Evolutionary conservation across 2,888 invertebrate genomes (phyloP).

Genomic region (Lithophane leautieri): DNA sequence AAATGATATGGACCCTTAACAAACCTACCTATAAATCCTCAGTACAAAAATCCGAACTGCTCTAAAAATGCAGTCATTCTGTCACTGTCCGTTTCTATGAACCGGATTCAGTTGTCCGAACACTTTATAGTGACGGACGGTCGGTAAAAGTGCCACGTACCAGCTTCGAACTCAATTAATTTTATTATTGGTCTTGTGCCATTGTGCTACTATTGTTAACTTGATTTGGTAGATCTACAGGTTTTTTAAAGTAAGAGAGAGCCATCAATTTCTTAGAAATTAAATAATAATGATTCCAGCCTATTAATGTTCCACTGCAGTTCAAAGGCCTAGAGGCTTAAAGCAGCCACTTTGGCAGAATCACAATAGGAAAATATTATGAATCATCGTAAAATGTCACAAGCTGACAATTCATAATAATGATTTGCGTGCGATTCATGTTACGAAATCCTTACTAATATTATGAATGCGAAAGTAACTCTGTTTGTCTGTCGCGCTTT

Average conservation of each 20-base stretch:
- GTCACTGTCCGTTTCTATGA: constrained; percentile 33
- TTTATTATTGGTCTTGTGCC: constrained; percentile 24
- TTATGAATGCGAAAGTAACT: too few species aligned
- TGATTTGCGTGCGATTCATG: too few species aligned
- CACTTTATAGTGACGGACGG: constrained; percentile 17
- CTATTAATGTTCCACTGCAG: too few species aligned
- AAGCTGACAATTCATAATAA: too few species aligned
- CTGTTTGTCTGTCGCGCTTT: too few species aligned
- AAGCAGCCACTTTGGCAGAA: too few species aligned
- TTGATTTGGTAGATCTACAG: not conserved
- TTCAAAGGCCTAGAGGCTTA: too few species aligned
- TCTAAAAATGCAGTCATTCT: constrained; percentile 13
- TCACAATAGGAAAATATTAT: too few species aligned
- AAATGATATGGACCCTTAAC: not conserved
- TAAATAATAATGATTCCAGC: too few species aligned
- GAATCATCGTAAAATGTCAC: too few species aligned
- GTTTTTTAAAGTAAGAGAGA: not conserved
- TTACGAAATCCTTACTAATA: too few species aligned
- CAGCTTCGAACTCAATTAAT: constrained; percentile 21
- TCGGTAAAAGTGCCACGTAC: constrained; percentile 14
- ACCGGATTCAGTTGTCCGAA: constrained; percentile 36
- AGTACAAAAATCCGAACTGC: constrained; percentile 1
- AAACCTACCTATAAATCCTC: not conserved
- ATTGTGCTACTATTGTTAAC: not conserved
- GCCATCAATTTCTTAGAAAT: not conserved